phyloP scores from a whole-genome alignment of 1,140 invertebrate genomes.

The Atopsyche davidsoni region DNA sequence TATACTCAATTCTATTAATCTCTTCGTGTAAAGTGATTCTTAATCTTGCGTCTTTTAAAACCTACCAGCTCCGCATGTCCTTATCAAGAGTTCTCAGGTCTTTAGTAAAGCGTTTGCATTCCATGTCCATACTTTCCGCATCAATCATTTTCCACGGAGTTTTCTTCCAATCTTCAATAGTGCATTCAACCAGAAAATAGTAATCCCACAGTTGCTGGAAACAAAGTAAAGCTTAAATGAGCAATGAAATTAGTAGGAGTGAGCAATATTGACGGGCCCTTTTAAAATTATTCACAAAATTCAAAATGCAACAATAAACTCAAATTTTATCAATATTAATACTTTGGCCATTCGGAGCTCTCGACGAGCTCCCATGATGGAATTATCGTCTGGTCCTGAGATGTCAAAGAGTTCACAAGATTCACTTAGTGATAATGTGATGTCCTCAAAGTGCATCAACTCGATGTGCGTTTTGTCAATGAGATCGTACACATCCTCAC shows the following conservation, averaged over 20 bases:
- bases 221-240: conserved; percentile 1
- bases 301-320: not conserved
- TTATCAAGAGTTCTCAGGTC: conserved; percentile 82
- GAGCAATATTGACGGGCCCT: not conserved
- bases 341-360: conserved; percentile 75
- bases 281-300: not conserved
- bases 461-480: conserved; percentile 70
- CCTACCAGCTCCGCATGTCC: conserved; percentile 76
- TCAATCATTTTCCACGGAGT: conserved; percentile 91
- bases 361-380: conserved; percentile 64
- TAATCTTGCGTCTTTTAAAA: conserved; percentile 5
- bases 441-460: conserved; percentile 61
- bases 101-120: conserved; percentile 86
- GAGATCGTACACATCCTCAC: conserved; percentile 64
- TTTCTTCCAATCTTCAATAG: conserved; percentile 85
- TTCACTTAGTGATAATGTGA: conserved; percentile 61
- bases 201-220: conserved; percentile 83
- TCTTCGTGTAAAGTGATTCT: not conserved
- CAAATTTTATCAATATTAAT: conserved; percentile 14
- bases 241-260: not conserved
- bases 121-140: conserved; percentile 89
- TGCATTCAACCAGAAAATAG: conserved; percentile 70
- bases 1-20: not conserved
- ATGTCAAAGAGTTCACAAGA: conserved; percentile 83
- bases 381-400: conserved; percentile 72